Evolutionary conservation across 2,888 invertebrate species (phyloP).

Genomic region (Apantesis nais): DNA sequence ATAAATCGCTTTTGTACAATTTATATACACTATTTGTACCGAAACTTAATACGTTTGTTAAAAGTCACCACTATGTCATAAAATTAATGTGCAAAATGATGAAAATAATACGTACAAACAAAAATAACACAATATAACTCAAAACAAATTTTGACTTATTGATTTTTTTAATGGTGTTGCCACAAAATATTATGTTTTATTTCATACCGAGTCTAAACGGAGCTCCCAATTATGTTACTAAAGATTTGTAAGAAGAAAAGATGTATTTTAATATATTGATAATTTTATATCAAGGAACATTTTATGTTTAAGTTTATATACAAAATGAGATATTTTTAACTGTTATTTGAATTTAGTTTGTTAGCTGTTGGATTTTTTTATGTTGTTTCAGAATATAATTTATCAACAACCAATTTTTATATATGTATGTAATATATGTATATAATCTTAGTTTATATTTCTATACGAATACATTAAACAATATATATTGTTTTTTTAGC

Average conservation of each 20-base stretch:
- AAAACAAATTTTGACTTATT: neutral
- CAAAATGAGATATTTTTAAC: constrained; percentile 33
- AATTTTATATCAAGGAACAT: constrained; percentile 42
- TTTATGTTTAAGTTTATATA: constrained; percentile 26
- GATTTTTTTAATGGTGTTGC: neutral
- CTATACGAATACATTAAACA: neutral
- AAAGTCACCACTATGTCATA: neutral
- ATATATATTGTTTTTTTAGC: neutral
- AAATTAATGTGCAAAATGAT: neutral
- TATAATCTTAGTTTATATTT: neutral
- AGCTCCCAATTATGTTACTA: constrained; percentile 27
- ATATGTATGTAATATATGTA: constrained; percentile 2
- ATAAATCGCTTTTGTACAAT: constrained; percentile 2
- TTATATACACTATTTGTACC: constrained; percentile 1
- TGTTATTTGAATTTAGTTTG: constrained; percentile 28
- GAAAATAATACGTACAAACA: neutral
- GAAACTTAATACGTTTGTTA: neutral
- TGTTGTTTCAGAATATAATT: neutral
- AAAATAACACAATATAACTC: neutral
- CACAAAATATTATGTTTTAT: neutral
- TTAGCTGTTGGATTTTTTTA: constrained; percentile 19
- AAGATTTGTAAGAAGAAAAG: constrained; percentile 22
- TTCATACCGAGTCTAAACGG: constrained; percentile 21
- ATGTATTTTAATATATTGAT: constrained; percentile 43
- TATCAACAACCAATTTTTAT: neutral